Evolutionary conservation across 2,797 vertebrate genomes (phyloP).

Genomic region (Intellagama lesueurii): DNA sequence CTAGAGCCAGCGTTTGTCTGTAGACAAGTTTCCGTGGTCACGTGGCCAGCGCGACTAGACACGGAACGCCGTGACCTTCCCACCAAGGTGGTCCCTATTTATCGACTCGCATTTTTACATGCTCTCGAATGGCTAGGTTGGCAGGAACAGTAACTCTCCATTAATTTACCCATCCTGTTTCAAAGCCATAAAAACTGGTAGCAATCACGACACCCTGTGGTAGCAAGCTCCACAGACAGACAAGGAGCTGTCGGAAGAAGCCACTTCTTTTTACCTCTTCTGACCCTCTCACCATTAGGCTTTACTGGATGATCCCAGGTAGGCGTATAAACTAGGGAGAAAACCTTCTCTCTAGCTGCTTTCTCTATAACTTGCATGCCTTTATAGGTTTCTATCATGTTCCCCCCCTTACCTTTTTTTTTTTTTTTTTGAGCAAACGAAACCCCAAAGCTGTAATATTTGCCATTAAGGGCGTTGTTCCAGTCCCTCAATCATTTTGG

Average conservation of each 20-base stretch:
- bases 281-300: background rate
- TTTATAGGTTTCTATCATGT: background rate
- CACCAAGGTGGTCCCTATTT: too few species aligned
- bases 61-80: too few species aligned
- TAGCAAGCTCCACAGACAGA: background rate
- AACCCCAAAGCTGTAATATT: background rate
- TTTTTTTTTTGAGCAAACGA: background rate
- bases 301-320: background rate
- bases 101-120: too few species aligned
- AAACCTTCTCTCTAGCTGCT: background rate
- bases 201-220: background rate
- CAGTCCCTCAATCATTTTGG: background rate
- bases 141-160: background rate
- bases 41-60: too few species aligned
- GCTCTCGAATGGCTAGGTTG: too few species aligned
- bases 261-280: background rate
- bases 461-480: background rate
- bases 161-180: too few species aligned
- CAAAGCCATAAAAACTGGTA: background rate
- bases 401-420: background rate
- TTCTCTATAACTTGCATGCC: background rate
- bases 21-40: too few species aligned
- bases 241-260: background rate
- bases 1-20: too few species aligned
- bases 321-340: background rate